Percentiles rank a stretch among this genome's conserved stretches.
phyloP scores from a whole-genome alignment of 2,888 invertebrate genomes.

The Mimas tiliae region DNA sequence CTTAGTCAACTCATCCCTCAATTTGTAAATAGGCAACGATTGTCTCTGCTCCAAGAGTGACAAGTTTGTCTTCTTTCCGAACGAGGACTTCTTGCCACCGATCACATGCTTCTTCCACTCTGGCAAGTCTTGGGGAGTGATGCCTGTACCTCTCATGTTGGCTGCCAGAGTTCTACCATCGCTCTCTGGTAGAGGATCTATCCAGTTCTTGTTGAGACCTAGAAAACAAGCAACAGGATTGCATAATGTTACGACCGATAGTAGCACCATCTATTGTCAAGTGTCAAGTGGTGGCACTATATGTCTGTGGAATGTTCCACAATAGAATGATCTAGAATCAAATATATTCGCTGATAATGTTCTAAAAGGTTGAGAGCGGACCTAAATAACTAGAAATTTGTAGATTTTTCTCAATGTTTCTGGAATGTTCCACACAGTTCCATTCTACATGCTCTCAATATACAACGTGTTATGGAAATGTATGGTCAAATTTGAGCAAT shows the following conservation, averaged over 20 bases:
- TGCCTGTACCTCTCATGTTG: constrained; percentile 93
- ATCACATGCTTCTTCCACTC: constrained; percentile 99
- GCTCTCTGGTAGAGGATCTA: constrained; percentile 96
- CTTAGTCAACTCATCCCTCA: constrained; percentile 97
- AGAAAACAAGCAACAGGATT: neutral
- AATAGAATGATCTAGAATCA: too few relatives aligned
- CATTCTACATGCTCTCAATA: too few relatives aligned
- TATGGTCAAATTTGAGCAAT: too few relatives aligned
- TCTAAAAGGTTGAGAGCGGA: too few relatives aligned
- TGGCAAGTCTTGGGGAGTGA: constrained; percentile 95
- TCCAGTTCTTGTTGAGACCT: constrained; percentile 95
- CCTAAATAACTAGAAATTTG: too few relatives aligned
- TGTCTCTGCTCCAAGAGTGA: constrained; percentile 97
- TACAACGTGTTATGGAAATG: too few relatives aligned
- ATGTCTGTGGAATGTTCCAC: too few relatives aligned
- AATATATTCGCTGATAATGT: too few relatives aligned
- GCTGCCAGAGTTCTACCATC: constrained; percentile 89
- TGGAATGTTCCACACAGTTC: too few relatives aligned
- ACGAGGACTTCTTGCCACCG: constrained; percentile 98
- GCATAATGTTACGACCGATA: neutral
- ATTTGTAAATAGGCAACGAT: constrained; percentile 97
- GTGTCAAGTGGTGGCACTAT: too few relatives aligned
- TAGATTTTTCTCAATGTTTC: too few relatives aligned
- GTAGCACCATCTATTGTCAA: too few relatives aligned
- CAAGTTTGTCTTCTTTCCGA: constrained; percentile 98